Evolutionary conservation across 64 coral and sea anemone species (phyloP), one percentile per base, ranked within the genome.

Genomic region (Montipora cactus): DNA sequence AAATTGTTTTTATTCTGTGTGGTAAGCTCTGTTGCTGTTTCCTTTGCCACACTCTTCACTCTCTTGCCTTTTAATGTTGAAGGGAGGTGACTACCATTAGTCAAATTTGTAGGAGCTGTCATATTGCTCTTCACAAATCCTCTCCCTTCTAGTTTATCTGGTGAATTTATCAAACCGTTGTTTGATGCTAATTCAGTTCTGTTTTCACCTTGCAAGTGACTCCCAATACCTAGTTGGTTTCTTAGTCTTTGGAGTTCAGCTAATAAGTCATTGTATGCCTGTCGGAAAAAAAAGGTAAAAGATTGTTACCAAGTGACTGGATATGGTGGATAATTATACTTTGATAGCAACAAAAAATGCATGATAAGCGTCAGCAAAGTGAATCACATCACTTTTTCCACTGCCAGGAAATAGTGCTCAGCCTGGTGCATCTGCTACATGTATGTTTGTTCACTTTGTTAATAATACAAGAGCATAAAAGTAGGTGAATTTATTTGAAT

Each of bases 241-340:
- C 87, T 76, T 13, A 89, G 74, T 89, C 52, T 89, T 66, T 77
- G 71, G 5, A 61, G 50, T 51, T 76, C 50, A 77, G 75, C 72
- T 22, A 89, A 78, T 22, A 89, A 49, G 19, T 59, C 50, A n/a
- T 6, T 14, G 71, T 89, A 89, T 45, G 87, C 87, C 87, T 89
- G 48, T 3, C 15, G 12, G 18, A 75, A 19, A 89, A 66, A 77
- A 20, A 6, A 77, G 6, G 11, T 46, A 50, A 25, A 19, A 19
- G n/a, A 21, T 19, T 25, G 44, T 11, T 8, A 57, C 6, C 53
- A n/a, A n/a, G 79, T 49, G 77, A 37, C 44, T 55, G 79, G 37
- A 37, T 37, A 37, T 37, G 37, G 37, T 37, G 37, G 37, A 37
- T 37, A 37, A 37, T 37, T 37, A 37, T 37, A 37, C 37, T 37